Base-by-base conservation (phyloP, 2,888 invertebrate species). In the Gymnocheta viridis region DNA sequence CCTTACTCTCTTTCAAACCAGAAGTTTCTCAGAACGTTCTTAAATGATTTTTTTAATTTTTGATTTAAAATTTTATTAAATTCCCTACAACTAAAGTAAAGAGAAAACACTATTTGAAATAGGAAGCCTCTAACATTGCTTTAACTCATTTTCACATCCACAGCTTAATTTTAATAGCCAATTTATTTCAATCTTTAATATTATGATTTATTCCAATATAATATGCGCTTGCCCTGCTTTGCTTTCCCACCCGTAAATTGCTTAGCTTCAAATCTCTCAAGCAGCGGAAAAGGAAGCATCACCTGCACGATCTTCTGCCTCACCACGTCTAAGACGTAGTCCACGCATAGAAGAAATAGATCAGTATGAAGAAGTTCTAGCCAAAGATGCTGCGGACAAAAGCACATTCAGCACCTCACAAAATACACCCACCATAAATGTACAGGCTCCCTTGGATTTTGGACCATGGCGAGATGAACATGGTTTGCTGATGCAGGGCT, bases 341-440 rank as follows among this genome's bases (percentile, higher is more conserved):
- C 92, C 91, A 44, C 90, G 89, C 41, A 87, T 90, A 17, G 90
- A 90, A 24, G 91, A 91, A 86, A 90, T 91, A 73, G 86, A 89
- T 79, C 88, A 90, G 56, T 90, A 91, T 54, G 91, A 89, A 85
- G 89, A 91, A 56, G 88, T 87, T 3, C 90, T 89, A 62, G 58
- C 77, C 0, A 72, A 62, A 12, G 47, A 78, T 5, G 14, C 0
- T 49, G 6, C n/a, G 49, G 82, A 0, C 35, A 73, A 12, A 17
- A 72, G 35, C n/a, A 4, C 17, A 9, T 24, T 49, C 77, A 24
- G 19, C 60, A 14, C 88, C 85, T n/a, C 67, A 56, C 44, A 62
- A 19, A 72, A 58, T 27, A 85, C 85, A 19, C 87, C 87, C 4
- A 62, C 66, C 6, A 88, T 88, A 14, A 85, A 78, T 12, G 66